phyloP scores from a whole-genome alignment of 2,113 vertebrate species.

The Sigmodon hispidus region DNA sequence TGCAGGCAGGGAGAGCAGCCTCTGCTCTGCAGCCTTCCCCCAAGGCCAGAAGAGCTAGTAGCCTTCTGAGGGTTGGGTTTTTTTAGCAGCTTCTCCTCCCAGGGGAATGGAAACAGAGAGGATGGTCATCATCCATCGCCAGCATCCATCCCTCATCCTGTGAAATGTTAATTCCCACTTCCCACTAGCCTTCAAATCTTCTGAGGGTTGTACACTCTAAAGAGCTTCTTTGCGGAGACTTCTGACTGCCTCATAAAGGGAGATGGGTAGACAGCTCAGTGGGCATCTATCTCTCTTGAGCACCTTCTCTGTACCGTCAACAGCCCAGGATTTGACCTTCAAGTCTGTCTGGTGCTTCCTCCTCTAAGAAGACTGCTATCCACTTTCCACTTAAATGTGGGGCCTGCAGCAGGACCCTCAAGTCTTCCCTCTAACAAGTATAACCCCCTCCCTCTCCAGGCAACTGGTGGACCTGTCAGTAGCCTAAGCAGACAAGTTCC shows the following conservation, averaged over 20 bases:
- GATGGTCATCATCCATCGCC: background rate
- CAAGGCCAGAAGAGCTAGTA: background rate
- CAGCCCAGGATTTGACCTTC: background rate
- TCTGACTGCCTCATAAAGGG: background rate
- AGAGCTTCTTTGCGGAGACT: background rate
- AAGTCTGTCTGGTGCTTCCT: background rate
- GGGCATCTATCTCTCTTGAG: background rate
- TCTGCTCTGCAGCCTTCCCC: background rate
- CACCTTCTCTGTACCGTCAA: background rate
- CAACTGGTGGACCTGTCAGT: background rate
- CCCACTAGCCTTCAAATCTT: background rate
- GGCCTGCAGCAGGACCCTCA: background rate
- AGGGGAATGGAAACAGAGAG: background rate
- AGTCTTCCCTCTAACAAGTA: background rate
- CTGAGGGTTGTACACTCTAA: background rate
- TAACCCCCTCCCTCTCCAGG: background rate
- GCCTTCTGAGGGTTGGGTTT: background rate
- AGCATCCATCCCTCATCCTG: background rate
- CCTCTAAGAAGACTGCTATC: background rate
- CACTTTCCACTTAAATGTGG: background rate
- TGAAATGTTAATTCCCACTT: background rate
- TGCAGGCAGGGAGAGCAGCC: background rate
- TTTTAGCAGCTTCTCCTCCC: background rate
- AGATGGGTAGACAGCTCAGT: accelerated
- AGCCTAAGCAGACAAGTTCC: background rate